A percentile compares a stretch with the other conserved stretches of the same genome.
These are phyloP conservation scores for Zaprionus obscuricornis DNA, from an alignment of 2,888 invertebrate genomes.

Conservation along the genomic window DNA sequence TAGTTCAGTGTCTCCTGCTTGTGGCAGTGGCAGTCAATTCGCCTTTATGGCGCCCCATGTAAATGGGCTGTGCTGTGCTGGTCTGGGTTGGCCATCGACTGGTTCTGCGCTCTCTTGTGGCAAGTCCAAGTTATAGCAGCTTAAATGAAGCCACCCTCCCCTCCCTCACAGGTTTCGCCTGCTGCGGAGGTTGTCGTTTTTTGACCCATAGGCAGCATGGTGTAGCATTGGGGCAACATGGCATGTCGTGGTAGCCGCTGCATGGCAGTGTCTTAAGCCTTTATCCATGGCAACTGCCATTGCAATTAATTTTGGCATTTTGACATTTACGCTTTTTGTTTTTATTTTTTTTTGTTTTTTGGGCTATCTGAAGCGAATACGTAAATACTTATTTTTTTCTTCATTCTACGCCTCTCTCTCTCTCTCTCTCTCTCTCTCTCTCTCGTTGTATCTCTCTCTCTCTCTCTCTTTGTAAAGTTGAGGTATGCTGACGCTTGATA, in stretches of 20 bases:
- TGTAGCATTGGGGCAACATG: slow-evolving; percentile 39
- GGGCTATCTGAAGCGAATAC: slow-evolving; percentile 65
- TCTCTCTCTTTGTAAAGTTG: too few species aligned
- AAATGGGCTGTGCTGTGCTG: slow-evolving; percentile 62
- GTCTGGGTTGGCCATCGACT: neutral
- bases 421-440: too few species aligned
- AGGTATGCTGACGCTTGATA: slow-evolving; percentile 70
- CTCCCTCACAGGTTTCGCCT: neutral
- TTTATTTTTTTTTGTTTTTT: slow-evolving; percentile 9
- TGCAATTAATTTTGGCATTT: slow-evolving; percentile 79
- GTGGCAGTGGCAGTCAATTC: slow-evolving; percentile 21
- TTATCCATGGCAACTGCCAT: slow-evolving; percentile 74
- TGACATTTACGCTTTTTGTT: slow-evolving; percentile 75
- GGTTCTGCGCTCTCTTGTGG: slow-evolving; percentile 26
- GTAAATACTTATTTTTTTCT: slow-evolving; percentile 65
- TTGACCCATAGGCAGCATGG: slow-evolving; percentile 57
- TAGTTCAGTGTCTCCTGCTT: slow-evolving; percentile 8
- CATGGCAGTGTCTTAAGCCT: slow-evolving; percentile 25
- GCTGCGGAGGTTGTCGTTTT: slow-evolving; percentile 34
- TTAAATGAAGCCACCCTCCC: neutral
- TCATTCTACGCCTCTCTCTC: too few species aligned
- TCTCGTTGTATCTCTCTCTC: too few species aligned
- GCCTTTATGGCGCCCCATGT: slow-evolving; percentile 48
- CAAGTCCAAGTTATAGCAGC: too few species aligned
- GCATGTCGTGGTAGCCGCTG: slow-evolving; percentile 10